Percentiles rank a stretch among this genome's conserved stretches.
Conservation (phyloP, 2,888 invertebrate species). For the Drosophila multiciliata region DNA sequence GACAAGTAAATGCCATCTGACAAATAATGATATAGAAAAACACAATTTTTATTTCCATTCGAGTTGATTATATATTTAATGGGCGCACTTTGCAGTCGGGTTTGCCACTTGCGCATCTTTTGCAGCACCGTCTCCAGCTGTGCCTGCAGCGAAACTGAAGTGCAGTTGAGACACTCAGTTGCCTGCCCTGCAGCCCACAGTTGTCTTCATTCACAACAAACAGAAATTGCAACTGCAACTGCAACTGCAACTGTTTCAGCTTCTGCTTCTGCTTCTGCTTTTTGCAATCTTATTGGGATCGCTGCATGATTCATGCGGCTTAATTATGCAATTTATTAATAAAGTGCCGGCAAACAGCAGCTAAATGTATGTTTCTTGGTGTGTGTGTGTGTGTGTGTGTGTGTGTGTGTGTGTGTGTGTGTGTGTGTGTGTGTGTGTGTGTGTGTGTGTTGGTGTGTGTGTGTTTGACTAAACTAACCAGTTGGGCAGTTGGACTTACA, state of each 20-base stretch:
- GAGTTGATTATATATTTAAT: slow-evolving; percentile 8
- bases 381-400: not conserved
- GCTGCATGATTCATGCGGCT: slow-evolving; percentile 53
- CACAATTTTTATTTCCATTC: slow-evolving; percentile 2
- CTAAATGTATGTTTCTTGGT: too few species aligned
- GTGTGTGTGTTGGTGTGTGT: not conserved
- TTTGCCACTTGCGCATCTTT: slow-evolving; percentile 59
- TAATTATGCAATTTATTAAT: slow-evolving; percentile 79
- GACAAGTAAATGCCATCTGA: slow-evolving; percentile 84
- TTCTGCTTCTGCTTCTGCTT: slow-evolving; percentile 20
- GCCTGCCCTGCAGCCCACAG: slow-evolving; percentile 10
- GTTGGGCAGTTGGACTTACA: slow-evolving; percentile 6
- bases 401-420: not conserved
- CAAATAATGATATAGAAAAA: not conserved
- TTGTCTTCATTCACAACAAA: slow-evolving; percentile 30
- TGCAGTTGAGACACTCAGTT: slow-evolving; percentile 36
- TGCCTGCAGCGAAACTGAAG: slow-evolving; percentile 54
- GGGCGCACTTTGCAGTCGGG: slow-evolving; percentile 41
- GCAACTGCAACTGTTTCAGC: slow-evolving; percentile 17
- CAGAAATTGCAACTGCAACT: slow-evolving; percentile 10
- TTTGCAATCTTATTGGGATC: slow-evolving; percentile 50
- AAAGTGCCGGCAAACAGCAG: slow-evolving; percentile 37
- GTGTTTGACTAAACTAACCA: slow-evolving; percentile 19
- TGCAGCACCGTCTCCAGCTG: slow-evolving; percentile 60
- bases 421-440: not conserved